Conservation (phyloP, 2,888 invertebrate genomes). For the Apamea epomidion region DNA sequence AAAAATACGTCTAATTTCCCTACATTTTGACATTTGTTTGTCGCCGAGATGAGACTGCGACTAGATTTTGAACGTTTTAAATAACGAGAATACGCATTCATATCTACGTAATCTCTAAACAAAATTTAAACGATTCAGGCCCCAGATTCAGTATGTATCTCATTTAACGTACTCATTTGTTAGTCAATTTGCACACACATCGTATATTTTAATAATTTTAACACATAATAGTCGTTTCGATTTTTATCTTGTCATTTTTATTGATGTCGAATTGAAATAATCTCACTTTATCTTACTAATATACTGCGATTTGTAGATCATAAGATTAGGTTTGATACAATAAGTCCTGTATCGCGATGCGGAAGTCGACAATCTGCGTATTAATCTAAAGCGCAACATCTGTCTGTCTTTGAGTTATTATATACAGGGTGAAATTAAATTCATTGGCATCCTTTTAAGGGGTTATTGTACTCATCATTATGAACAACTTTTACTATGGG, state of each 20-base stretch:
- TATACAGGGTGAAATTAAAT: too few relatives aligned
- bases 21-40: too few relatives aligned
- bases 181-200: neutral
- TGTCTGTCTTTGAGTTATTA: neutral
- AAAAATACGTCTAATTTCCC: too few relatives aligned
- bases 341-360: neutral
- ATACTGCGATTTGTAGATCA: slow-evolving; percentile 17
- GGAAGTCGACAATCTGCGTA: slow-evolving; percentile 2
- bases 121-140: neutral
- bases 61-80: too few relatives aligned
- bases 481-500: too few relatives aligned
- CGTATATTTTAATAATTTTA: slow-evolving; percentile 1
- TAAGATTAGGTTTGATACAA: slow-evolving; percentile 19
- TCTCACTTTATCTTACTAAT: slow-evolving; percentile 7
- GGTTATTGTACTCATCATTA: too few relatives aligned
- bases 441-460: too few relatives aligned
- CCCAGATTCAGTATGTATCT: neutral
- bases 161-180: neutral
- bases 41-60: too few relatives aligned
- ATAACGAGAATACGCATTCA: too few relatives aligned
- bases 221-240: neutral
- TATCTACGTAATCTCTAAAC: neutral
- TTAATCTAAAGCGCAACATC: neutral
- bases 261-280: slow-evolving; percentile 10
- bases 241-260: slow-evolving; percentile 6